Evolutionary conservation across 2,888 invertebrate species (phyloP), one percentile per base, ranked within the genome.

Genomic region (Ptilodon capucinus): DNA sequence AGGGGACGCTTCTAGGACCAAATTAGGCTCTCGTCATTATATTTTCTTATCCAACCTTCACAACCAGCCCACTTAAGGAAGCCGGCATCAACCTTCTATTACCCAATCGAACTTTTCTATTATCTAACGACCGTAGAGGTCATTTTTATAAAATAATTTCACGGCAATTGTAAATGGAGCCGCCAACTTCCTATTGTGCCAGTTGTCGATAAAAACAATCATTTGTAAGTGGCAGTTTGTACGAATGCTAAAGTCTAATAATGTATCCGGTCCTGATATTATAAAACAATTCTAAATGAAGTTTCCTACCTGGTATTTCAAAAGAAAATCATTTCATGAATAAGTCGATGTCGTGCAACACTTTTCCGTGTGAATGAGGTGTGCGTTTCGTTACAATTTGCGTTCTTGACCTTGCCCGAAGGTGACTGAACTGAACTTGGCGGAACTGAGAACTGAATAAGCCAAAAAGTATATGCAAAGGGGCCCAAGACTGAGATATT

Each of bases 81-180:
- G 48, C 35, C 13, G 28, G 18, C 17, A 30, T 13, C 14, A 34
- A 14, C 25, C 35, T 46, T 56, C 14, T n/a, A n/a, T 16, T 28
- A 42, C 18, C 32, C 23, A 49, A 54, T 51, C 40, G 34, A 51
- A 58, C 16, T 50, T 59, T 54, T 51, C 43, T 60, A 48, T 58
- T 62, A 62, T 53, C 41, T 51, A 57, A 54, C 19, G 28, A 5
- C 11, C 48, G 38, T 35, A 17, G 50, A 60, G 62, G 59, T 62
- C 59, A 62, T 40, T 46, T 61, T 56, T 42, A 39, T 41, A 39
- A 42, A 53, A n/a, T 9, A 35, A 60, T 50, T 60, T 52, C 51
- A 51, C 48, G 47, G 51, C 11, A 23, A 44, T 39, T 19, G 35
- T 38, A 40, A 54, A 32, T 48, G 35, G 30, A 30, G 17, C 42